Evolutionary conservation across 1,140 invertebrate genomes (phyloP), one percentile per base, ranked within the genome.

Genomic region (Arion vulgaris): DNA sequence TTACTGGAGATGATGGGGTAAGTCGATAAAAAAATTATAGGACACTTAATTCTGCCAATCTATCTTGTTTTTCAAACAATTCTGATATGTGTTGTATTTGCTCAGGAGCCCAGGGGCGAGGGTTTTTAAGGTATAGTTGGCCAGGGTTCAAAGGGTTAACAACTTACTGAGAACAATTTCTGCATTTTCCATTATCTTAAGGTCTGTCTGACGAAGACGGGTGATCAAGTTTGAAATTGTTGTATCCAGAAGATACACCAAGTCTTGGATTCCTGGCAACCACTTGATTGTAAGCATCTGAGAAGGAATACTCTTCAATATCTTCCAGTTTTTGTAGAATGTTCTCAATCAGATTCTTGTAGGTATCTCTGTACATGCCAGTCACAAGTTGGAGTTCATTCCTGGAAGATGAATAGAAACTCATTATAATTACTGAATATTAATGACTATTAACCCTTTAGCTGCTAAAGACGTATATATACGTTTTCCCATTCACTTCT

Each of bases 341-440:
- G 7, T 2, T 7, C 62, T 66, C n/a, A 28, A 66, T 32, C 5
- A 32, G 2, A 34, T 23, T 66, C 11, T 11, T 66, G 62, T 32
- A 32, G 62, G 62, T 28, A 66, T 66, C 62, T 66, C 62, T 66
- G 62, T 66, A 66, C 62, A 66, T 1, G 28, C 28, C 62, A 66
- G 19, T 32, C 5, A 66, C 62, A 1, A 32, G 5, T 28, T 66
- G 62, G 11, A 66, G n/a, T 32, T 66, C 2, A 34, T 66, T 7
- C 62, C 62, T 66, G 62, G 62, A 66, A 57, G 51, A 19, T n/a
- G n/a, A n/a, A n/a, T 57, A 23, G 26, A 57, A 57, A 57, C 4
- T 15, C 9, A 57, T 45, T 45, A 45, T 45, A 5, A 45, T 45
- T 45, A 45, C 41, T 45, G 41, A n/a, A n/a, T n/a, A n/a, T n/a